Conservation (phyloP, 2,888 invertebrate species). For the Operophtera brumata region DNA sequence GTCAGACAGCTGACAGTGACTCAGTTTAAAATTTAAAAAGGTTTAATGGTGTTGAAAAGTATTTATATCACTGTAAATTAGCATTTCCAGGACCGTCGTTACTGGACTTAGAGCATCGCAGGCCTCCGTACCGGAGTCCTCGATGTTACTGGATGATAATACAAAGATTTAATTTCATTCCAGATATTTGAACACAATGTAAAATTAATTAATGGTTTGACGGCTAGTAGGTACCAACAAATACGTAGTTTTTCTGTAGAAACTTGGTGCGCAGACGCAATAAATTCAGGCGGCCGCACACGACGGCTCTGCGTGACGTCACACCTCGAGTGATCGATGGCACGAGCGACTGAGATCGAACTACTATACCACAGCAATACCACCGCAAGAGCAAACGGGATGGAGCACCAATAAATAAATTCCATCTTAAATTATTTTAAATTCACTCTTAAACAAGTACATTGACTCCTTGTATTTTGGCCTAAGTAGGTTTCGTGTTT, state of each 20-base stretch:
- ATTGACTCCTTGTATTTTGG: slow-evolving; percentile 77
- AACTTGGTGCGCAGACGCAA: slow-evolving; percentile 73
- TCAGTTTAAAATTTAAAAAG: not conserved
- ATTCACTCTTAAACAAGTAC: slow-evolving; percentile 73
- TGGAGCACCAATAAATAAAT: slow-evolving; percentile 64
- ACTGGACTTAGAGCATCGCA: too few species aligned
- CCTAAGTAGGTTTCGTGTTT: slow-evolving; percentile 58
- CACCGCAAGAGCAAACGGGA: slow-evolving; percentile 54
- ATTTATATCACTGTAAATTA: not conserved
- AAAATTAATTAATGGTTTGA: slow-evolving; percentile 36
- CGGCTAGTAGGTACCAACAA: slow-evolving; percentile 35
- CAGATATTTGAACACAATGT: not conserved
- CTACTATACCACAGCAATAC: slow-evolving; percentile 41
- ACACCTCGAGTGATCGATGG: slow-evolving; percentile 79
- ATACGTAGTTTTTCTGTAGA: slow-evolving; percentile 60
- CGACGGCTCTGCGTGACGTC: slow-evolving; percentile 80
- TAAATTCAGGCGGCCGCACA: slow-evolving; percentile 79
- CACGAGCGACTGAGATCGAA: slow-evolving; percentile 60
- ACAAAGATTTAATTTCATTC: not conserved
- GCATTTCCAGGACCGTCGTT: not conserved
- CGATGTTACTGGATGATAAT: too few species aligned
- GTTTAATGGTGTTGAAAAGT: not conserved
- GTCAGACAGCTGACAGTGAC: slow-evolving; percentile 5
- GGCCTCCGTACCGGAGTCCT: too few species aligned
- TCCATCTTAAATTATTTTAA: slow-evolving; percentile 74